Percentiles rank a stretch among this genome's conserved stretches.
Conservation (phyloP, 2,888 invertebrate genomes). For the Dermolepida albohirtum region DNA sequence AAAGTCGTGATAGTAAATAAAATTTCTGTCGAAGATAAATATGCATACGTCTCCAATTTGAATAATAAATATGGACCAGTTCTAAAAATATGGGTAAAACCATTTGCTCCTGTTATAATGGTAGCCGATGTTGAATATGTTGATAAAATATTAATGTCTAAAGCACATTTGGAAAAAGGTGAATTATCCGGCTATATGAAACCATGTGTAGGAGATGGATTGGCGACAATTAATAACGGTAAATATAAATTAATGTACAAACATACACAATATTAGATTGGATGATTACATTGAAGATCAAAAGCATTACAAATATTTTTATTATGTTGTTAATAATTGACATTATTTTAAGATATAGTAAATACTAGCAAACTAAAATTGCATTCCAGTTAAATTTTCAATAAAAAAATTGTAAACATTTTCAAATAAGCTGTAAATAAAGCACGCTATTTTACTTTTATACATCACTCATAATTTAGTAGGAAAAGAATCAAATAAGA, state of each 20-base stretch:
- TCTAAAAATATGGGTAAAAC: conserved; percentile 28
- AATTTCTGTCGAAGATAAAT: neutral
- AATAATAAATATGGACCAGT: conserved; percentile 28
- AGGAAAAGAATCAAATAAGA: too few species aligned
- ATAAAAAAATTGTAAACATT: too few species aligned
- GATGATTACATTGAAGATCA: too few species aligned
- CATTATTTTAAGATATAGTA: too few species aligned
- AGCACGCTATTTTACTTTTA: too few species aligned
- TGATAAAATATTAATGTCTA: conserved; percentile 23
- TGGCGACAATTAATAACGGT: conserved; percentile 7
- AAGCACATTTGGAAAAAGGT: conserved; percentile 29
- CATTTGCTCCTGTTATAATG: conserved; percentile 15
- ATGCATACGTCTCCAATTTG: neutral
- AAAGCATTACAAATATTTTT: too few species aligned
- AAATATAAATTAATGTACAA: neutral
- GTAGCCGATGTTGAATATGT: conserved; percentile 21
- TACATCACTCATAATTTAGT: too few species aligned
- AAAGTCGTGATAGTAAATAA: neutral
- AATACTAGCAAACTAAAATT: too few species aligned
- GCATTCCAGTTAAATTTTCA: too few species aligned
- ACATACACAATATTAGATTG: too few species aligned
- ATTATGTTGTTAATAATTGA: too few species aligned
- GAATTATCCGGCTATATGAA: conserved; percentile 15
- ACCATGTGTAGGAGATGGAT: conserved; percentile 5
- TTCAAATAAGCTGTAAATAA: too few species aligned